Percentiles rank a stretch among this genome's conserved stretches.
phyloP scores from a whole-genome alignment of 1,140 invertebrate genomes.

The Heliconius eleuchia region DNA sequence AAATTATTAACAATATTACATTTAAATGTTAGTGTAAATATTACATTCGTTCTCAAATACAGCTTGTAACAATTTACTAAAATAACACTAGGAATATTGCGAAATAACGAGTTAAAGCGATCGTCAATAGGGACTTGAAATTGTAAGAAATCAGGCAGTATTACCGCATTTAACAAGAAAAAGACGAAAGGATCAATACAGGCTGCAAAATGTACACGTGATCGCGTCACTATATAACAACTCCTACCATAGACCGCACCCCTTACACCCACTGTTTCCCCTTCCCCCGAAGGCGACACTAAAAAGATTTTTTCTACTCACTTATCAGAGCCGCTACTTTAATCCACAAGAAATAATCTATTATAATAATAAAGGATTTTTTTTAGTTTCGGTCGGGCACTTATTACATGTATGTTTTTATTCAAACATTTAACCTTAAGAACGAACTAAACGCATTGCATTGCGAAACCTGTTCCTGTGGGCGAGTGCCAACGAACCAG shows the following conservation, averaged over 20 bases:
- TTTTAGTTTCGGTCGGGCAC: background rate
- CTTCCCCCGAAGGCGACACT: slow-evolving; percentile 66
- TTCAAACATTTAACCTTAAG: slow-evolving; percentile 31
- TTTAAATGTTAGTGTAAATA: too few species aligned
- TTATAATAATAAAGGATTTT: background rate
- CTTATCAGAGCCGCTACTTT: slow-evolving; percentile 22
- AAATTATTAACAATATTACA: too few species aligned
- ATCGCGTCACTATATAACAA: slow-evolving; percentile 79
- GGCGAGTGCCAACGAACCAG: slow-evolving; percentile 51
- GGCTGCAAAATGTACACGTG: slow-evolving; percentile 80
- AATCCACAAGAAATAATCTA: slow-evolving; percentile 14
- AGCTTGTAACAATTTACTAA: background rate
- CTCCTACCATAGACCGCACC: slow-evolving; percentile 70
- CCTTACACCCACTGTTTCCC: slow-evolving; percentile 70
- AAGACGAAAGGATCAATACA: slow-evolving; percentile 79
- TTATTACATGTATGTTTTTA: slow-evolving; percentile 27
- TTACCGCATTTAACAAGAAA: slow-evolving; percentile 72
- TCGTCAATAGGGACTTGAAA: slow-evolving; percentile 32
- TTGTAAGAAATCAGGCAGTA: slow-evolving; percentile 60
- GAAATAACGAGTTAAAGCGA: background rate
- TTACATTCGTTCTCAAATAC: background rate
- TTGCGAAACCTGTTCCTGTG: slow-evolving; percentile 64
- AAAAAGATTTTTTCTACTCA: slow-evolving; percentile 61
- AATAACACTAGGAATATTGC: background rate
- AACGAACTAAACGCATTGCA: slow-evolving; percentile 51